Base-by-base conservation (phyloP, 2,888 invertebrate species). In the Flabesymbios commensalis region DNA sequence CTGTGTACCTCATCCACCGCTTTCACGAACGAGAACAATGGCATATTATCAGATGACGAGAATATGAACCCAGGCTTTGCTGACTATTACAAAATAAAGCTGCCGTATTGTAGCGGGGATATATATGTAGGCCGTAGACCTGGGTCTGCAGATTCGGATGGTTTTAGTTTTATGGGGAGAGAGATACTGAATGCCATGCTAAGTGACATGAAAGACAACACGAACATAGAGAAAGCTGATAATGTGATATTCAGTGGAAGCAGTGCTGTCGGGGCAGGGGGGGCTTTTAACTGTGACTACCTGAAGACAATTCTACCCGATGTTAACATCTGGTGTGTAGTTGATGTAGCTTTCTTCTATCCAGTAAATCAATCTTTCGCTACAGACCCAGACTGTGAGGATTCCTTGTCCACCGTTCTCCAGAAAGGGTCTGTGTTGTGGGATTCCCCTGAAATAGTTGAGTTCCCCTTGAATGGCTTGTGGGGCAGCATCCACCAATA, bases 251-350 rank as follows among this genome's bases (percentile, higher is more conserved):
- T 59, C 5, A 28, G 22, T 19, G 60, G 60, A 31, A 59, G 60
- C 48, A 59, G 60, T 47, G 60, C 60, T 33, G 60, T 54, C 31
- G 60, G 55, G 3, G 60, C 60, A 10, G 60, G 60, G 3, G 60
- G 45, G 4, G 55, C 32, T 17, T 56, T 59, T 39, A 54, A 55
- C 47, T 59, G 60, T 29, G 60, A 59, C 26, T 31, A 55, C 26
- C 4, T 59, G 39, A 7, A 45, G 24, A 3, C 3, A 3, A 17
- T 56, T 3, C 39, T 56, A 14, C 60, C 55, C 3, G 28, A 22
- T 2, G 33, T 36, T 4, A 32, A 22, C 31, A 29, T 59, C 17
- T 28, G 39, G 45, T 59, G 60, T 28, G 36, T 59, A 4, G 54
- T 56, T 4, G 60, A 59, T 33, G 60, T 28, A n/a, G 55, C 60